Percentiles rank a stretch among this genome's conserved stretches.
phyloP scores from a whole-genome alignment of 2,888 invertebrate genomes.

The Apamea monoglypha region DNA sequence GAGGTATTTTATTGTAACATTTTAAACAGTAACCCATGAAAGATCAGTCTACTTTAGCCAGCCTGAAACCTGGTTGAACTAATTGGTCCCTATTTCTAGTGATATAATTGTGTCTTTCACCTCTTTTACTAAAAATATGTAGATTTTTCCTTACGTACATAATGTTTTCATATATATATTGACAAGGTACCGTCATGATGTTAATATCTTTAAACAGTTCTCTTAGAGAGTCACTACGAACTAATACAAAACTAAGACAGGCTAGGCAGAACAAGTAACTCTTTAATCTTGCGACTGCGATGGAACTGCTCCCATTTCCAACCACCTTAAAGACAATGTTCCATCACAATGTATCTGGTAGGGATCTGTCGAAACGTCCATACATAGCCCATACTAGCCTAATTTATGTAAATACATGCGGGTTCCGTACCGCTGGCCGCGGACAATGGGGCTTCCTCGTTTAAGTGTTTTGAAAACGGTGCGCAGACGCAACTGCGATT shows the following conservation, averaged over 20 bases:
- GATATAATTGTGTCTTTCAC: too few relatives aligned
- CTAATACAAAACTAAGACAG: not conserved
- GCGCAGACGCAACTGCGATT: slow-evolving; percentile 43
- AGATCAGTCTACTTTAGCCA: too few relatives aligned
- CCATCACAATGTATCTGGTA: not conserved
- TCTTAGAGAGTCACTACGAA: too few relatives aligned
- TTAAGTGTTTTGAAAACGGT: slow-evolving; percentile 61
- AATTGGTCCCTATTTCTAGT: too few relatives aligned
- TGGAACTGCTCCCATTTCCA: slow-evolving; percentile 12
- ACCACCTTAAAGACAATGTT: not conserved
- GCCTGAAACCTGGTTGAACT: too few relatives aligned
- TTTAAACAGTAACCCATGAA: too few relatives aligned
- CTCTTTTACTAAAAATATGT: too few relatives aligned
- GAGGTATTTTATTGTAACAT: too few relatives aligned
- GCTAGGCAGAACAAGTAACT: not conserved
- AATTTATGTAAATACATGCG: slow-evolving; percentile 64
- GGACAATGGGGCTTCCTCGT: slow-evolving; percentile 72
- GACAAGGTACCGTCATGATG: too few relatives aligned
- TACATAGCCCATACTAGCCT: slow-evolving; percentile 23
- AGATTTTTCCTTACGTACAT: too few relatives aligned
- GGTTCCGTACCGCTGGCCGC: slow-evolving; percentile 73
- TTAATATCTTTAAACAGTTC: too few relatives aligned
- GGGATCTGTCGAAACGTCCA: slow-evolving; percentile 48
- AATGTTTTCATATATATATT: too few relatives aligned
- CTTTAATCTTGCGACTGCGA: not conserved